phyloP scores from a whole-genome alignment of 1,140 invertebrate genomes.

The Rhynchophorus ferrugineus region DNA sequence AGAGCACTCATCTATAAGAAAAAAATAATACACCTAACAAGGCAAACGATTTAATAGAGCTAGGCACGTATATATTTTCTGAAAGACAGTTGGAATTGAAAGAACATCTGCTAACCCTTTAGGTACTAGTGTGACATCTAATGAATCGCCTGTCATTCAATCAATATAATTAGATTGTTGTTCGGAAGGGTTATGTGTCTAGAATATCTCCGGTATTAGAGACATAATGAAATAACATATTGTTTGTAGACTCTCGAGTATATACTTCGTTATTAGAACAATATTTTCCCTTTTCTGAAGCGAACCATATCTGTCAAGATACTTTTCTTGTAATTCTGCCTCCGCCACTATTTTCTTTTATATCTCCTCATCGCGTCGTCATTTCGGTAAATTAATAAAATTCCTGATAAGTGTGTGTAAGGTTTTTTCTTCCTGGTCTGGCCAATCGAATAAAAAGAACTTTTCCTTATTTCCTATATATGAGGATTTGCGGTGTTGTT shows the following conservation, averaged over 20 bases:
- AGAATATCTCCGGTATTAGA: conserved; percentile 37
- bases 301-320: conserved; percentile 15
- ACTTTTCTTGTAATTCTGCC: conserved; percentile 7
- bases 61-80: not conserved
- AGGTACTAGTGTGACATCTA: conserved; percentile 38
- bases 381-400: conserved; percentile 1
- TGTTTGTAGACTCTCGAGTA: conserved; percentile 31
- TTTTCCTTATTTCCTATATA: no score
- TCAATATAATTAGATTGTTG: conserved; percentile 43
- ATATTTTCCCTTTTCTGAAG: conserved; percentile 15
- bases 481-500: no score
- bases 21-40: no score
- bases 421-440: not conserved
- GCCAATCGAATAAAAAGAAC: no score
- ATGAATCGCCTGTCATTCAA: conserved; percentile 43
- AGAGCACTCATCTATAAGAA: no score
- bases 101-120: conserved; percentile 30
- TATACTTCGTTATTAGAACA: conserved; percentile 18
- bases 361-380: not conserved
- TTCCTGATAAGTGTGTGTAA: not conserved
- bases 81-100: not conserved
- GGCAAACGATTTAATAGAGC: no score
- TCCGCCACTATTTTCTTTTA: not conserved
- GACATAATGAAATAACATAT: conserved; percentile 38
- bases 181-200: conserved; percentile 39